A percentile compares a stretch with the other conserved stretches of the same genome.
Evolutionary conservation across 2,797 vertebrate genomes (phyloP).

Genomic region (Hippopotamyrus pictus): DNA sequence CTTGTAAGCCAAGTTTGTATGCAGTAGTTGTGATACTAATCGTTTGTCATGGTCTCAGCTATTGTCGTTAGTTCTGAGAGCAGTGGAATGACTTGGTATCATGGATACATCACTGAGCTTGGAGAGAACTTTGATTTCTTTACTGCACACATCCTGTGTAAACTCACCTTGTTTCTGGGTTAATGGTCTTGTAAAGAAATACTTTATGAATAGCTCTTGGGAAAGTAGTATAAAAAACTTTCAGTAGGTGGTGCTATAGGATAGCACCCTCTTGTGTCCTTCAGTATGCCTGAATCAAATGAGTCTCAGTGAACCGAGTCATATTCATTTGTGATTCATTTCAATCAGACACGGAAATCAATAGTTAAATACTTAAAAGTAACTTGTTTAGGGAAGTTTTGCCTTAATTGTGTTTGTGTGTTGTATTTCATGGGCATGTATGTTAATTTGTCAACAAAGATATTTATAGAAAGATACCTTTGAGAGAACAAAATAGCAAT

Average conservation of each 20-base stretch:
- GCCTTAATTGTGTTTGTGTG: neutral
- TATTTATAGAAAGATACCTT: neutral
- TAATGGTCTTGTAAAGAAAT: neutral
- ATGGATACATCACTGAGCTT: neutral
- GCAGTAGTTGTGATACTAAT: neutral
- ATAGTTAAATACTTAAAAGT: neutral
- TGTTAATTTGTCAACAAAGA: neutral
- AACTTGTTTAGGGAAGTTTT: neutral
- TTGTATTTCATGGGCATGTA: neutral
- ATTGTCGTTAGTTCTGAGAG: neutral
- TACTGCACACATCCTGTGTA: neutral
- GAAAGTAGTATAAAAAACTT: slow-evolving; percentile 33
- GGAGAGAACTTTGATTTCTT: neutral
- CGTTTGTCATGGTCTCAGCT: neutral
- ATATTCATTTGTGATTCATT: neutral
- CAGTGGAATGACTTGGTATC: neutral
- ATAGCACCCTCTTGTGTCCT: slow-evolving; percentile 39
- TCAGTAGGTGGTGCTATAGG: slow-evolving; percentile 71
- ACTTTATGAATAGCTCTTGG: neutral
- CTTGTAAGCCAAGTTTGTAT: neutral
- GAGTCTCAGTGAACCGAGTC: neutral
- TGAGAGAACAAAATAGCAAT: neutral
- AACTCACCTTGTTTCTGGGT: neutral
- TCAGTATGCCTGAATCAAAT: neutral
- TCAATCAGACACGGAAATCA: neutral